Percentiles rank a stretch among this genome's conserved stretches.
These are phyloP conservation scores for Entomyzon cyanotis DNA, from an alignment of 2,113 vertebrate genomes.

Conservation along the genomic window DNA sequence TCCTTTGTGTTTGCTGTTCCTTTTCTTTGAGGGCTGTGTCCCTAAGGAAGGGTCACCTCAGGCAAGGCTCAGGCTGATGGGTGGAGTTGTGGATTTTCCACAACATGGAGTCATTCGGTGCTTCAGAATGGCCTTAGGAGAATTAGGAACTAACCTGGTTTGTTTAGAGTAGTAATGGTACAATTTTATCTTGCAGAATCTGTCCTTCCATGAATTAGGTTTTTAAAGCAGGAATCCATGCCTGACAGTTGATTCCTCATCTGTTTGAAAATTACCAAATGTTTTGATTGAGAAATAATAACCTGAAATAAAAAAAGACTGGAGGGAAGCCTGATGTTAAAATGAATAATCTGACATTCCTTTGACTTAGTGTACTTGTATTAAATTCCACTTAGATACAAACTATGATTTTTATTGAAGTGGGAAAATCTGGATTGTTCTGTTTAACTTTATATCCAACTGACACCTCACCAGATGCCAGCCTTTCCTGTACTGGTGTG, in stretches of 20 bases:
- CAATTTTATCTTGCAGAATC: not conserved
- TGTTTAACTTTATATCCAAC: not conserved
- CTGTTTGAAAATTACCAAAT: not conserved
- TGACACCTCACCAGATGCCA: not conserved
- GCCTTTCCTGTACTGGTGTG: not conserved
- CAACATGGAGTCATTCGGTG: not conserved
- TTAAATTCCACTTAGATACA: not conserved
- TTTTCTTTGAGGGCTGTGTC: not conserved
- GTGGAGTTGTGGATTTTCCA: not conserved
- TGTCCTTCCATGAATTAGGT: not conserved
- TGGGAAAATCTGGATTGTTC: not conserved
- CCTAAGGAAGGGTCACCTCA: not conserved
- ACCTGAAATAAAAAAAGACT: not conserved
- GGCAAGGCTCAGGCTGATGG: not conserved
- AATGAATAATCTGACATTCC: not conserved
- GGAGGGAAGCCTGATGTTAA: not conserved
- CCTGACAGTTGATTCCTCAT: not conserved
- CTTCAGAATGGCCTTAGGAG: not conserved
- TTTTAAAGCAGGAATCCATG: not conserved
- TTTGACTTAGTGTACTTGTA: not conserved
- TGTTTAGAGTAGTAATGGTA: not conserved
- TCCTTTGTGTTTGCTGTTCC: not conserved
- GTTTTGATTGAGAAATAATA: not conserved
- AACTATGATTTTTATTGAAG: not conserved
- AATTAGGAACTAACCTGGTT: not conserved